phyloP scores from a whole-genome alignment of 1,140 invertebrate genomes.

The Halesus radiatus region DNA sequence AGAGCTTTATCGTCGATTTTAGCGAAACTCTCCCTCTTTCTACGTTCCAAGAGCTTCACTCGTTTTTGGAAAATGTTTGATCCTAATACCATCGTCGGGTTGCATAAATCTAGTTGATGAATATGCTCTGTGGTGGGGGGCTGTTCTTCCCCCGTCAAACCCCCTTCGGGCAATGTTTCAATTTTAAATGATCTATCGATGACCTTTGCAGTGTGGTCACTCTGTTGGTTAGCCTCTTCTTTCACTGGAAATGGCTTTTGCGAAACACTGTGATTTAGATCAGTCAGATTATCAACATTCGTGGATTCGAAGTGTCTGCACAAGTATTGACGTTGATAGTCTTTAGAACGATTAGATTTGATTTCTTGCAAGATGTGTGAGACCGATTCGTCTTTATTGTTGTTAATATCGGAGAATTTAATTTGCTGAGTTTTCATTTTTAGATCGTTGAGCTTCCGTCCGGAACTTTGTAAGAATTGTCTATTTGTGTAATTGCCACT shows the following conservation, averaged over 20 bases:
- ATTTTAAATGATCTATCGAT: neutral
- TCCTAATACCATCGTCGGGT: neutral
- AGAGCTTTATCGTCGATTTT: constrained; percentile 23
- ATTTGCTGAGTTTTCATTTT: constrained; percentile 43
- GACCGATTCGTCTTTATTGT: constrained; percentile 24
- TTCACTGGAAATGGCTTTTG: neutral
- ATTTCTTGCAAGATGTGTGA: constrained; percentile 24
- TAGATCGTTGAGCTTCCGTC: constrained; percentile 40
- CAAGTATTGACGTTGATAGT: constrained; percentile 1
- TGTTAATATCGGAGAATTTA: constrained; percentile 22
- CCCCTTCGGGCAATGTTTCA: neutral
- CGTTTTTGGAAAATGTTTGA: constrained; percentile 44
- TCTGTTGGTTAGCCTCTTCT: neutral
- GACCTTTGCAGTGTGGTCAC: neutral
- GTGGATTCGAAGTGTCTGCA: constrained; percentile 5
- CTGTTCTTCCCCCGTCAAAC: neutral
- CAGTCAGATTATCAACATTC: constrained; percentile 3
- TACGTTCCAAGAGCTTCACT: constrained; percentile 47
- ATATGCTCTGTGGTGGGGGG: no score
- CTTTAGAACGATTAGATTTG: constrained; percentile 18
- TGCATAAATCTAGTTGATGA: neutral
- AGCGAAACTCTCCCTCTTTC: constrained; percentile 48
- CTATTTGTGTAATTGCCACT: neutral
- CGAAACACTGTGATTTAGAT: neutral
- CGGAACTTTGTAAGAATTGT: constrained; percentile 12